These are phyloP conservation scores for Numenius arquata DNA, from an alignment of 2,113 vertebrate genomes.

Conservation along the genomic window DNA sequence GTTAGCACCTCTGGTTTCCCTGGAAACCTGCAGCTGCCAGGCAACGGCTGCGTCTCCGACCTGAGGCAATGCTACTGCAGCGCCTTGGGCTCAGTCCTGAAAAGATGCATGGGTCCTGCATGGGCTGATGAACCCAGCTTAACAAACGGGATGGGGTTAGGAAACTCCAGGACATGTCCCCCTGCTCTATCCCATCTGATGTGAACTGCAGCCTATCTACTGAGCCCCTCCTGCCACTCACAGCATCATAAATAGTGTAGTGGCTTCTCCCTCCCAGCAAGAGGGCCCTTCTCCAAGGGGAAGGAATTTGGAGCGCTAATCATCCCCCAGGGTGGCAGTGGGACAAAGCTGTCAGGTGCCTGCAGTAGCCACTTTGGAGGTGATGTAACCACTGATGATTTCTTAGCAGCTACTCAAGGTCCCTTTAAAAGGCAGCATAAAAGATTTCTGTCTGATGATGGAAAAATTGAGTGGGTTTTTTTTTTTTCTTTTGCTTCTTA, in stretches of 20 bases:
- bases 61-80: conserved; percentile 31
- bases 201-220: background rate
- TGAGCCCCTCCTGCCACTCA: background rate
- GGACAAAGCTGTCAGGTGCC: conserved; percentile 29
- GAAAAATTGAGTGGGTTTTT: background rate
- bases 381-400: conserved; percentile 1
- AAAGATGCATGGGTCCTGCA: background rate
- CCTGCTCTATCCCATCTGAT: background rate
- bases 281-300: background rate
- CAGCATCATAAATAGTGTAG: background rate
- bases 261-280: background rate
- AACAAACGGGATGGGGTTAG: background rate
- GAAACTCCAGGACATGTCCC: background rate
- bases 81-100: background rate
- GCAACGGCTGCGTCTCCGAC: conserved; percentile 64
- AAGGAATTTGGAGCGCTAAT: background rate
- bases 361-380: background rate
- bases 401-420: conserved; percentile 2
- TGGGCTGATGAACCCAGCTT: background rate
- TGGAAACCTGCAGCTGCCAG: conserved; percentile 77
- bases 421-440: conserved; percentile 51
- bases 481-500: background rate
- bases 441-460: background rate
- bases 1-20: conserved; percentile 76
- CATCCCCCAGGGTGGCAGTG: background rate